A percentile compares a stretch with the other conserved stretches of the same genome.
Conservation (phyloP, 2,113 vertebrate genomes). For the Salvelinus alpinus region DNA sequence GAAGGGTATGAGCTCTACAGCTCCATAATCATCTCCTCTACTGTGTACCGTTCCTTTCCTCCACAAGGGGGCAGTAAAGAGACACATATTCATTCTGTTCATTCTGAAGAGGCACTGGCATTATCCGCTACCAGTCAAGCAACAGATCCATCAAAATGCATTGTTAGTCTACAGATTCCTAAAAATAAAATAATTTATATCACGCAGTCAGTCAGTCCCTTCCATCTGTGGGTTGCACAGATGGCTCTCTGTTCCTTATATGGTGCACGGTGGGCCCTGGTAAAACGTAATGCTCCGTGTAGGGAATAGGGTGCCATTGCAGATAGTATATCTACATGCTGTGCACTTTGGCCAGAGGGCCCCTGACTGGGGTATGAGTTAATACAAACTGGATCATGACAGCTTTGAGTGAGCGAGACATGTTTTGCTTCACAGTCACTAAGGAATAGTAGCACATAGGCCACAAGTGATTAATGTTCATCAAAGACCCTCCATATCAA, state of each 20-base stretch:
- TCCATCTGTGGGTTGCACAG: conserved; percentile 37
- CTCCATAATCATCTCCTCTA: no score
- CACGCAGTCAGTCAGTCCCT: conserved; percentile 25
- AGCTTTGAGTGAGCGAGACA: not conserved
- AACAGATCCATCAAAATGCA: conserved; percentile 34
- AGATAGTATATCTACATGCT: conserved; percentile 14
- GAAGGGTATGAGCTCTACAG: no score
- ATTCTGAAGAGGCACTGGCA: conserved; percentile 6
- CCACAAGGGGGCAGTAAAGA: conserved; percentile 74
- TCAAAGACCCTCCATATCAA: not conserved
- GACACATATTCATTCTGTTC: conserved; percentile 43
- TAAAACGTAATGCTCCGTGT: no score
- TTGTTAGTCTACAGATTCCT: not conserved
- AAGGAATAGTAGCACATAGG: not conserved
- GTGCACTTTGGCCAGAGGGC: not conserved
- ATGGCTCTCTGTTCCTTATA: no score
- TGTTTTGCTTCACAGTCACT: not conserved
- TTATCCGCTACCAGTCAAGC: not conserved
- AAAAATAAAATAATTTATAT: conserved; percentile 35
- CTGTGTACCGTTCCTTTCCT: conserved; percentile 22
- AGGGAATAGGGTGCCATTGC: no score
- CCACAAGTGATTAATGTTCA: not conserved
- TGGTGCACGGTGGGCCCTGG: no score
- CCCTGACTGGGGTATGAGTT: conserved; percentile 1
- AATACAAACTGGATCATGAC: not conserved